Evolutionary conservation across 2,888 invertebrate species (phyloP), one percentile per base, ranked within the genome.

Genomic region (Heliconius hortense): DNA sequence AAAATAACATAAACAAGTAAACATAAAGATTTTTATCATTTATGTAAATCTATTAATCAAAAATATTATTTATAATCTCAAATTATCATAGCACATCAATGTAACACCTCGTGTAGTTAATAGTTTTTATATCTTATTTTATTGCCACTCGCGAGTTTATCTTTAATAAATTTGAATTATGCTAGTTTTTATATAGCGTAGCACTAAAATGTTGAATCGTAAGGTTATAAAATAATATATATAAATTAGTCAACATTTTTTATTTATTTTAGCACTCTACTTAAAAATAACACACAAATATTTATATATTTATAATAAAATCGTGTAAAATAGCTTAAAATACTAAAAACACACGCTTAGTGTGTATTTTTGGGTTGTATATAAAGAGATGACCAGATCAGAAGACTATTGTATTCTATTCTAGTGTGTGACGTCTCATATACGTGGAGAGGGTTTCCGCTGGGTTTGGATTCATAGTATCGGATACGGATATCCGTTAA

Each of bases 161-260:
- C 24, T 43, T 66, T 66, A 39, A 66, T 66, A 66, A 66, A 66
- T 66, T 66, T 66, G 39, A 66, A 66, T 43, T 43, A 66, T 66
- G 66, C 39, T 43, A 43, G 66, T 66, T 66, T 66, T 66, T 66
- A 66, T 66, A 43, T 26, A 39, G 2, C 39, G 24, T 66, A 43
- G n/a, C 15, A 24, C n/a, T 66, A 39, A 43, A 66, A 43, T 43
- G n/a, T 66, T 66, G 10, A 66, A 39, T 43, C 8, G 3, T 66
- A 66, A 66, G 7, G 24, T 4, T 39, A 66, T 66, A 66, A 39
- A 39, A 66, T 66, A 24, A 24, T 43, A 43, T 66, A 24, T 43
- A 43, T 66, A 24, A 39, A 66, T 43, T 26, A 26, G 24, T 66
- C 39, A 66, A 24, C 5, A 60, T 28, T 18, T 60, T 26, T 26